These are phyloP conservation scores for Macquaria australasica DNA, from an alignment of 2,113 vertebrate genomes.

Conservation along the genomic window DNA sequence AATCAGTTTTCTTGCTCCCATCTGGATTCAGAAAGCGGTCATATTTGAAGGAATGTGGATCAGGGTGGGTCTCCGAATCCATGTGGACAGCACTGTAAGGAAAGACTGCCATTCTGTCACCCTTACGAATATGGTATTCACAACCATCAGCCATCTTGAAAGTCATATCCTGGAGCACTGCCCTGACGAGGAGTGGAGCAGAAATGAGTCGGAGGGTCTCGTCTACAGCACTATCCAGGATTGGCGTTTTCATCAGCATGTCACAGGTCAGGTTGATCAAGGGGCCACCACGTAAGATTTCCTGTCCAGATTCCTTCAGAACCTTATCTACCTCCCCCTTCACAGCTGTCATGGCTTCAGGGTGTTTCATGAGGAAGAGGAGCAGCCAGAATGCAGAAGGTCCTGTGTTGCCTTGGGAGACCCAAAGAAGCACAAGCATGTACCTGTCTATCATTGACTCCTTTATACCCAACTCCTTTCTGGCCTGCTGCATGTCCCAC, in stretches of 20 bases:
- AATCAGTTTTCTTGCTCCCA: slow-evolving; percentile 86
- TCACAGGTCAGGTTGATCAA: slow-evolving; percentile 57
- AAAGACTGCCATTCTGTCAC: slow-evolving; percentile 88
- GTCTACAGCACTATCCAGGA: slow-evolving; percentile 91
- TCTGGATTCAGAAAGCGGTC: slow-evolving; percentile 87
- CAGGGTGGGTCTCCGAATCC: slow-evolving; percentile 88
- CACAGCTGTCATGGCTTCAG: slow-evolving; percentile 88
- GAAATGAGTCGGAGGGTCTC: slow-evolving; percentile 83
- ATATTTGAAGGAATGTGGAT: slow-evolving; percentile 87
- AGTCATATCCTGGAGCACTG: slow-evolving; percentile 79
- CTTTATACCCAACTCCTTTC: slow-evolving; percentile 69
- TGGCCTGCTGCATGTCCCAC: slow-evolving; percentile 74
- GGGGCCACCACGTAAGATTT: slow-evolving; percentile 65
- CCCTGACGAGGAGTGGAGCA: slow-evolving; percentile 84
- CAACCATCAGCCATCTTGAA: slow-evolving; percentile 81
- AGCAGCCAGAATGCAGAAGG: slow-evolving; percentile 81
- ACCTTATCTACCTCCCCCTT: slow-evolving; percentile 83
- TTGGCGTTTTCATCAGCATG: slow-evolving; percentile 48
- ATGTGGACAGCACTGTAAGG: slow-evolving; percentile 83
- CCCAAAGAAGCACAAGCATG: slow-evolving; percentile 92
- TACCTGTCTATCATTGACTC: slow-evolving; percentile 85
- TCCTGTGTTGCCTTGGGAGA: slow-evolving; percentile 91
- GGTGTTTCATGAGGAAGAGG: slow-evolving; percentile 78
- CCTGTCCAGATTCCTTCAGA: slow-evolving; percentile 74
- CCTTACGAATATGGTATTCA: slow-evolving; percentile 83